Base-by-base conservation (phyloP, 2,797 vertebrate genomes). In the Tenualosa thibaudeaui region DNA sequence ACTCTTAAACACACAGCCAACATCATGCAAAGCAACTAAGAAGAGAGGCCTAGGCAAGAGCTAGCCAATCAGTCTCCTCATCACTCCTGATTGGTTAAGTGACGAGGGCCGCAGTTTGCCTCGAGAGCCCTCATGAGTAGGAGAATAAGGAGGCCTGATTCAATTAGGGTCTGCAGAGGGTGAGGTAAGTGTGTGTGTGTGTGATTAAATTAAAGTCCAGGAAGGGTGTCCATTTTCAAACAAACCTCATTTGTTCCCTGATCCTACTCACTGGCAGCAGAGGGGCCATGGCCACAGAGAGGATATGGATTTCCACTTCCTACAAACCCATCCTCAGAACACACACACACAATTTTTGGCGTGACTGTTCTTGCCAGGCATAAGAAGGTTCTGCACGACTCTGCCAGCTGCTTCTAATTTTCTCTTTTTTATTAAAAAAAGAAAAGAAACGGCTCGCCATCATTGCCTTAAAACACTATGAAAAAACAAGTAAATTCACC, bases 121-220 rank as follows among this genome's bases (percentile, higher is more conserved):
- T 26, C 24, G 7, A 24, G 62, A 31, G 24, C 24, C 1, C 24
- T 3, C n/a, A 65, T 26, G 62, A 4, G 56, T 19, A 17, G 56
- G 56, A 22, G 56, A 22, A 5, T 5, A 17, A 58, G 56, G 17
- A 56, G 56, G 3, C 17, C 56, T 22, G 56, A 58, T 58, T 58
- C 5, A 58, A 6, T 58, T 17, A 58, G 56, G 56, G 10, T 54
- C 51, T 22, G 56, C 17, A 22, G 56, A 58, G 56, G 2, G 51
- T 53, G 58, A n/a, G 58, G 58, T 60, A 19, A 1, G 58, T 7
- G 56, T 17, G 56, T 17, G 56, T 17, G 78, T 65, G 78, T 88
- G 82, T 89, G 87, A 89, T 90, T 90, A 89, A 88, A 90, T 90
- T 87, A 89, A 82, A 75, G 84, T 86, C 86, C 82, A 81, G 84